Conservation (phyloP, 2,113 vertebrate species). For the Thinocorus orbignyianus region DNA sequence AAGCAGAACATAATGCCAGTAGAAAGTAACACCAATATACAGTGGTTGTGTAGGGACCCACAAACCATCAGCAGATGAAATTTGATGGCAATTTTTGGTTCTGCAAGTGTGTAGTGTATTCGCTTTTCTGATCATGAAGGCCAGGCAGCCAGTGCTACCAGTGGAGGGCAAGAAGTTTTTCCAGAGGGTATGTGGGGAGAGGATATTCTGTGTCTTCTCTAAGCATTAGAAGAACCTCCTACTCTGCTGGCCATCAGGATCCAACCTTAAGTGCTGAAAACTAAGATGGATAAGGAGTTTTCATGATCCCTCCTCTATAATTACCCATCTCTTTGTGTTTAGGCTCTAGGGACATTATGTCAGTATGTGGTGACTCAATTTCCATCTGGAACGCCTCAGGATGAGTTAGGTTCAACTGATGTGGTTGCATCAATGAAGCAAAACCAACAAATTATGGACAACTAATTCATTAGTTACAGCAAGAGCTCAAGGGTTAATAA, state of each 20-base stretch:
- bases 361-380: not conserved
- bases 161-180: not conserved
- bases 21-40: not conserved
- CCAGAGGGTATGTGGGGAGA: not conserved
- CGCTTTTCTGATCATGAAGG: not conserved
- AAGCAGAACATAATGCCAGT: not conserved
- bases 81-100: not conserved
- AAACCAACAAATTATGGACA: not conserved
- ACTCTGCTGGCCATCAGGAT: not conserved
- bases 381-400: not conserved
- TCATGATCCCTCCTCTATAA: not conserved
- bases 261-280: not conserved
- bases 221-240: not conserved
- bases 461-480: not conserved
- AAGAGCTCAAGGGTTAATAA: constrained; percentile 32
- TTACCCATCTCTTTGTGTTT: not conserved
- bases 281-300: not conserved
- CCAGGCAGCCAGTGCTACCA: not conserved
- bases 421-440: fast-evolving
- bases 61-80: not conserved
- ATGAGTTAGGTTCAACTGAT: not conserved
- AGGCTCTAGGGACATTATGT: not conserved
- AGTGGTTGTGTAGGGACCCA: not conserved
- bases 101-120: not conserved
- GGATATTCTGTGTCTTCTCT: not conserved